Conservation (phyloP, 2,113 vertebrate genomes). For the Periophthalmodon schlosseri region DNA sequence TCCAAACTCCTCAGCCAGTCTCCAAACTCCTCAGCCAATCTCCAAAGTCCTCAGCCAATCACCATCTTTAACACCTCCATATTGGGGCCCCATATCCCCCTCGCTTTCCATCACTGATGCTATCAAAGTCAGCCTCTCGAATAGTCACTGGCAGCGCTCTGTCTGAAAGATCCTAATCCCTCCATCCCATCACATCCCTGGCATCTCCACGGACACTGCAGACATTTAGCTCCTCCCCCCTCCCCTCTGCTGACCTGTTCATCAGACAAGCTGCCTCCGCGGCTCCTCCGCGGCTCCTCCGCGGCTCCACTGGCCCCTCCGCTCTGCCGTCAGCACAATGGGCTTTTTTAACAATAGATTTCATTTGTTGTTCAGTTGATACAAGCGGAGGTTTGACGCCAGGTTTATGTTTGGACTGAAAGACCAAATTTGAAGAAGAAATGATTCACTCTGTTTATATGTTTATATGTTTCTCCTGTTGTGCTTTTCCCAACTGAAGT, state of each 20-base stretch:
- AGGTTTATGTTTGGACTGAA: not conserved
- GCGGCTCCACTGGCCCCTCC: constrained; percentile 28
- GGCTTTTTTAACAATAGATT: not conserved
- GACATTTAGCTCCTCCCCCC: constrained; percentile 19
- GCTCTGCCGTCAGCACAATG: constrained; percentile 34
- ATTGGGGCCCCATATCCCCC: constrained; percentile 8
- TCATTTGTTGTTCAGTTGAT: not conserved
- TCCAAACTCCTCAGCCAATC: not conserved
- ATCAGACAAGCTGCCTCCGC: constrained; percentile 32
- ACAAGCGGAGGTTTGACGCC: not conserved
- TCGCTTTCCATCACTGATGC: constrained; percentile 11
- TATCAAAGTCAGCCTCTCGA: constrained; percentile 32
- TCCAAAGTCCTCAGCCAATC: constrained; percentile 11
- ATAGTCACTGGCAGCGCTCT: constrained; percentile 4
- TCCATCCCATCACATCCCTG: not conserved
- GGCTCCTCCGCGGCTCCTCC: constrained; percentile 7
- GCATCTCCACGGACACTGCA: constrained; percentile 18
- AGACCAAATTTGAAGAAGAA: too few species aligned
- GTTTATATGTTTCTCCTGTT: too few species aligned
- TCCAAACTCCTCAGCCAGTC: not conserved
- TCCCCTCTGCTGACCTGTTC: constrained; percentile 26
- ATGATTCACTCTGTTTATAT: too few species aligned
- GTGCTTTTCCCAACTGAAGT: too few species aligned
- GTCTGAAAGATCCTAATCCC: constrained; percentile 20
- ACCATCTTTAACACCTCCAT: constrained; percentile 21